A percentile compares a stretch with the other conserved stretches of the same genome.
These are phyloP conservation scores for Netelia inedita DNA, from an alignment of 2,888 invertebrate species.

Conservation along the genomic window DNA sequence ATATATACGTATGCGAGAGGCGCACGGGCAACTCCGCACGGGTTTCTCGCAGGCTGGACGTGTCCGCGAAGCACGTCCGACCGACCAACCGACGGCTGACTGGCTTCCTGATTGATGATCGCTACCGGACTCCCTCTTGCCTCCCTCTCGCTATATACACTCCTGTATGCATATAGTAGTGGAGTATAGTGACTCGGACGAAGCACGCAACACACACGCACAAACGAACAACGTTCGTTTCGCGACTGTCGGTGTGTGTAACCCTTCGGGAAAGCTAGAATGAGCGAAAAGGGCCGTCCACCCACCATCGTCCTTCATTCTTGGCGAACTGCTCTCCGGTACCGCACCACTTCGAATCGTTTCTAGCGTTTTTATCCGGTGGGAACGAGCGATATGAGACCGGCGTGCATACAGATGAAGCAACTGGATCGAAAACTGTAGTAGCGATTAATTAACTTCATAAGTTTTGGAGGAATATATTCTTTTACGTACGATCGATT, in stretches of 20 bases:
- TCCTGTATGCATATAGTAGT: constrained; percentile 72
- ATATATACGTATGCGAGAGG: constrained; percentile 4
- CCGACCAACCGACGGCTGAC: constrained; percentile 82
- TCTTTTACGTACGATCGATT: too few species aligned
- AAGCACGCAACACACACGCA: constrained; percentile 34
- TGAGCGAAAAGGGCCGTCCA: constrained; percentile 39
- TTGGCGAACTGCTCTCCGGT: constrained; percentile 40
- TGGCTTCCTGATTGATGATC: constrained; percentile 84
- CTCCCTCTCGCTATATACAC: constrained; percentile 76
- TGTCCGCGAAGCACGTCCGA: constrained; percentile 76
- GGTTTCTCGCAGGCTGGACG: constrained; percentile 73
- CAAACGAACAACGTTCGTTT: constrained; percentile 21
- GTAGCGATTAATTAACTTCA: too few species aligned
- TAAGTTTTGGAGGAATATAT: too few species aligned
- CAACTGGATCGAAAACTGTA: not conserved
- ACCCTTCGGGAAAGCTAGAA: constrained; percentile 55
- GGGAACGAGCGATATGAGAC: not conserved
- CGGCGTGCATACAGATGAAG: not conserved
- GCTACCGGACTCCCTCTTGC: constrained; percentile 82
- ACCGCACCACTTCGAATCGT: constrained; percentile 69
- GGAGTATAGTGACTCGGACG: constrained; percentile 52
- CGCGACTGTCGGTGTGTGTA: constrained; percentile 58
- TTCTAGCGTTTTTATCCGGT: constrained; percentile 61
- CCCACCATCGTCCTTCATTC: constrained; percentile 28
- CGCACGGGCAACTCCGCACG: constrained; percentile 65